Evolutionary conservation across 2,113 vertebrate genomes (phyloP).

Genomic region (Tragelaphus imberbis): DNA sequence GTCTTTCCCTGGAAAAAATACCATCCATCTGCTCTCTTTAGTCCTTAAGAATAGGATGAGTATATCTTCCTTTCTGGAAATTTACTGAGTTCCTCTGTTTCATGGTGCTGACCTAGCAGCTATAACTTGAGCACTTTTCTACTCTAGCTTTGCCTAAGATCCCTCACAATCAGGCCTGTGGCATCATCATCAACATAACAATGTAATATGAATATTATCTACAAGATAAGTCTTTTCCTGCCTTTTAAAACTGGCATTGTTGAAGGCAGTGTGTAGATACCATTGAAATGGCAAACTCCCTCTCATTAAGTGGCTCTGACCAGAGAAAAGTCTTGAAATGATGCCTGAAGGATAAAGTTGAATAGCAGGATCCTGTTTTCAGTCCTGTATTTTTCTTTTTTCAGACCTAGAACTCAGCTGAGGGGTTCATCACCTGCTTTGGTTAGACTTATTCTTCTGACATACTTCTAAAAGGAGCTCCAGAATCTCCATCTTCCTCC

Average conservation of each 20-base stretch:
- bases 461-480: neutral
- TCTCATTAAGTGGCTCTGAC: neutral
- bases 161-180: neutral
- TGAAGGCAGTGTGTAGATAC: neutral
- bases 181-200: neutral
- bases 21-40: neutral
- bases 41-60: neutral
- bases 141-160: neutral
- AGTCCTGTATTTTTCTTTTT: neutral
- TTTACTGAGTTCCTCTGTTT: neutral
- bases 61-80: neutral
- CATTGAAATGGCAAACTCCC: neutral
- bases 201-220: neutral
- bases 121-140: neutral
- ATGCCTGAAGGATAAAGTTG: neutral
- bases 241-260: neutral
- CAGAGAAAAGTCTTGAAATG: neutral
- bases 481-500: neutral
- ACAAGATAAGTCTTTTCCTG: neutral
- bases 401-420: neutral
- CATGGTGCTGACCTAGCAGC: neutral
- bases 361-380: neutral
- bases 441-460: neutral
- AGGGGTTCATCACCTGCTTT: neutral
- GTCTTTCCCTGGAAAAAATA: neutral